A percentile compares a stretch with the other conserved stretches of the same genome.
Evolutionary conservation across 2,888 invertebrate species (phyloP).

Genomic region (Sminthurides aquaticus): DNA sequence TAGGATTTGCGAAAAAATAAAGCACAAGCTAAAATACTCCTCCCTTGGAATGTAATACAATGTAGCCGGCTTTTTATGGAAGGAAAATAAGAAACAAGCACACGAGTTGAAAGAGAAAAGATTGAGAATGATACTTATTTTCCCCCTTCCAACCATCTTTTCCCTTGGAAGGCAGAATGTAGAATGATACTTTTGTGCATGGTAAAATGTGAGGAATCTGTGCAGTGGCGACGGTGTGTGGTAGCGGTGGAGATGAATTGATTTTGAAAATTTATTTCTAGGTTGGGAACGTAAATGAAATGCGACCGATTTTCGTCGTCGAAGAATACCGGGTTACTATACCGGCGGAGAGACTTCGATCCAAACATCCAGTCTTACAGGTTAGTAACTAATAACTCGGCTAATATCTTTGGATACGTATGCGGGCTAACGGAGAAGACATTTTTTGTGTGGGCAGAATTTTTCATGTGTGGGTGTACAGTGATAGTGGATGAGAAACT

Average conservation of each 20-base stretch:
- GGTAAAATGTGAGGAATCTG: too few relatives aligned
- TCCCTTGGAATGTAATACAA: background rate
- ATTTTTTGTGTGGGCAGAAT: background rate
- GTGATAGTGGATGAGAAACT: background rate
- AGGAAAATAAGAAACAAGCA: too few relatives aligned
- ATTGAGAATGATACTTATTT: too few relatives aligned
- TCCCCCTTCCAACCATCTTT: too few relatives aligned
- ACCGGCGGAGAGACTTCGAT: constrained; percentile 42
- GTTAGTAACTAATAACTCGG: constrained; percentile 34
- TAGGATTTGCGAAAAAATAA: background rate
- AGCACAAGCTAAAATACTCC: too few relatives aligned
- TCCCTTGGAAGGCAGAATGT: too few relatives aligned
- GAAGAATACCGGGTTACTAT: constrained; percentile 48
- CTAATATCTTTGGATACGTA: constrained; percentile 4
- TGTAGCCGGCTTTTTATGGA: too few relatives aligned
- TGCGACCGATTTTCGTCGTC: constrained; percentile 48
- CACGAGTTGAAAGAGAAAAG: too few relatives aligned
- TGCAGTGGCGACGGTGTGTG: too few relatives aligned
- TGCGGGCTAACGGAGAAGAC: background rate
- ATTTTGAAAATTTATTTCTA: constrained; percentile 3
- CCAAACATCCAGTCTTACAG: constrained; percentile 42
- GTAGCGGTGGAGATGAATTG: background rate
- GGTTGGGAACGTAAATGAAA: constrained; percentile 46
- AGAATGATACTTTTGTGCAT: too few relatives aligned
- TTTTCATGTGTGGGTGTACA: background rate